Evolutionary conservation across 2,113 vertebrate species (phyloP).

Genomic region (Syngnathus floridae): DNA sequence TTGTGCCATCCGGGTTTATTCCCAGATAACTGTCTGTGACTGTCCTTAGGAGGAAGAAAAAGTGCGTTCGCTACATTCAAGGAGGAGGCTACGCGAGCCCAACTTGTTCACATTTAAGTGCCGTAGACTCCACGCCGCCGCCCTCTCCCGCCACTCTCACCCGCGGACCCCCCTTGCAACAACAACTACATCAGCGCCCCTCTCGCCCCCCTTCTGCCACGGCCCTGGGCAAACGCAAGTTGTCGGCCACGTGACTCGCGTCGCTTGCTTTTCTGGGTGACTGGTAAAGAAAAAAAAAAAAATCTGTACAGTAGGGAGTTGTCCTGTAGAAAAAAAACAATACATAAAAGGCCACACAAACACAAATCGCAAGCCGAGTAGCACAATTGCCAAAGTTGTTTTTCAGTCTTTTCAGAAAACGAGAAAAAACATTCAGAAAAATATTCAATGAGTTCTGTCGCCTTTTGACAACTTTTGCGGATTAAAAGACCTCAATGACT

Average conservation of each 20-base stretch:
- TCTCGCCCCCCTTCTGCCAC: conserved; percentile 51
- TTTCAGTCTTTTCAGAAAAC: not conserved
- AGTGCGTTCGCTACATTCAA: conserved; percentile 99
- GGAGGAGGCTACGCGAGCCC: conserved; percentile 91
- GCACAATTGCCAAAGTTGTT: not conserved
- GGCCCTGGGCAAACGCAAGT: conserved; percentile 46
- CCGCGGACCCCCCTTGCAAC: conserved; percentile 62
- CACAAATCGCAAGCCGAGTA: not conserved
- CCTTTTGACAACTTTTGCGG: not conserved
- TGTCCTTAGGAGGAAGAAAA: conserved; percentile 99
- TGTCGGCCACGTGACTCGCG: conserved; percentile 39
- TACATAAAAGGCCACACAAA: not conserved
- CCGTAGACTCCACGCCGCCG: conserved; percentile 87
- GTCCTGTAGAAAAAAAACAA: not conserved
- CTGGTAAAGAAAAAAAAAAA: not conserved
- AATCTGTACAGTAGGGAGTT: not conserved
- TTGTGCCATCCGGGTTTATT: conserved; percentile 78
- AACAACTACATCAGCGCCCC: conserved; percentile 36
- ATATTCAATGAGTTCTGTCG: not conserved
- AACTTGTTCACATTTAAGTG: conserved; percentile 97
- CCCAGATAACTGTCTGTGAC: conserved; percentile 92
- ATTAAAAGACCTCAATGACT: no score
- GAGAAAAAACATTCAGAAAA: not conserved
- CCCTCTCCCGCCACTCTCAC: conserved; percentile 68
- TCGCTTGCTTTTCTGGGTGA: not conserved